These are phyloP conservation scores for Oophaga pumilio DNA, from an alignment of 2,113 vertebrate genomes.

Conservation along the genomic window DNA sequence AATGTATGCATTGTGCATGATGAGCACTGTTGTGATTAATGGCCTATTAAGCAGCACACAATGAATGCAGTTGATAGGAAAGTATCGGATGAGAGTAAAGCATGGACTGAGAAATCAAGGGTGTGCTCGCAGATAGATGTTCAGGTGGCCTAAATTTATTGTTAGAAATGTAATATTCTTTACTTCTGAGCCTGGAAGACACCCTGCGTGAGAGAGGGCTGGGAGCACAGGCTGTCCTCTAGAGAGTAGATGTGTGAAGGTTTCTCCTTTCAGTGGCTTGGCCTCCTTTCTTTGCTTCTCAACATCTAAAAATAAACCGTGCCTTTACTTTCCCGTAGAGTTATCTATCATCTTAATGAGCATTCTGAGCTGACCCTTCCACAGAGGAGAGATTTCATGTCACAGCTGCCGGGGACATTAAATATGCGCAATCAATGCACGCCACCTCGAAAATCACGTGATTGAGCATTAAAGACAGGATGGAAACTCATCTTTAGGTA, in stretches of 20 bases:
- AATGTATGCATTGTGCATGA: neutral
- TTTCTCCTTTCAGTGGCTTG: conserved; percentile 43
- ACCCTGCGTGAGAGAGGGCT: neutral
- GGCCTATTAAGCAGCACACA: neutral
- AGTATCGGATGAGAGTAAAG: neutral
- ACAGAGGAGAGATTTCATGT: conserved; percentile 30
- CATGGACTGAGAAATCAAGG: neutral
- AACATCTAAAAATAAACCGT: conserved; percentile 45
- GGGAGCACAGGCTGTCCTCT: conserved; percentile 38
- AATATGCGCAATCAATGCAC: conserved; percentile 35
- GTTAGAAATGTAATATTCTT: neutral
- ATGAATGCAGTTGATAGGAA: neutral
- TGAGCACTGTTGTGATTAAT: neutral
- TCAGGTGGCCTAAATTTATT: neutral
- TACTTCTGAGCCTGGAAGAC: neutral
- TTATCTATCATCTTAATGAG: conserved; percentile 57
- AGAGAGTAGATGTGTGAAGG: conserved; percentile 44
- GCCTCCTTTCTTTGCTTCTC: conserved; percentile 21
- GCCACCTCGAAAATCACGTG: neutral
- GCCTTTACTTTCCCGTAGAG: conserved; percentile 41
- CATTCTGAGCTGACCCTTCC: conserved; percentile 44
- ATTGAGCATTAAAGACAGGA: neutral
- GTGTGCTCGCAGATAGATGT: neutral
- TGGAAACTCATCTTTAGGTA: neutral
- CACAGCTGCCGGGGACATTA: conserved; percentile 26